Conservation (phyloP, 2,888 invertebrate species). For the Andrena bucephala region DNA sequence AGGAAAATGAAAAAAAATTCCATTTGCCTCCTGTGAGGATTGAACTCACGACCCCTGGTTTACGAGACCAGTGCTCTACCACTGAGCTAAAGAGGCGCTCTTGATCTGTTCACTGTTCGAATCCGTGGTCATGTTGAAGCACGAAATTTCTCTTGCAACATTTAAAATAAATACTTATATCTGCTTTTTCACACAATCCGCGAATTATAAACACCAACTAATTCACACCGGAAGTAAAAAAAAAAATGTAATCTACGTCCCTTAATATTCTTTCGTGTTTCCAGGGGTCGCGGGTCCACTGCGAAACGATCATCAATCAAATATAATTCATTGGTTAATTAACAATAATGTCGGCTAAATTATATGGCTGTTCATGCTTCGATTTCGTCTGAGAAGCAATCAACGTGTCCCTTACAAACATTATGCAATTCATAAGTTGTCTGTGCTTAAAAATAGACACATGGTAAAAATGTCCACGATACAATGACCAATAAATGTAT, state of each 20-base stretch:
- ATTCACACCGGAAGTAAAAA: neutral
- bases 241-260: neutral
- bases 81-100: constrained; percentile 90
- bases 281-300: constrained; percentile 56
- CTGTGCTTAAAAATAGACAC: constrained; percentile 6
- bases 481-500: neutral
- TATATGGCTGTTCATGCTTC: neutral
- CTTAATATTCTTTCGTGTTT: neutral
- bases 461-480: too few species aligned
- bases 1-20: constrained; percentile 53
- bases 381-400: neutral
- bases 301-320: constrained; percentile 15
- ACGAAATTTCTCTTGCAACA: neutral
- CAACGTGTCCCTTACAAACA: neutral
- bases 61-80: constrained; percentile 97
- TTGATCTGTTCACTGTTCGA: constrained; percentile 29
- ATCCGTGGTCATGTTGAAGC: constrained; percentile 1
- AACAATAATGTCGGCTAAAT: neutral
- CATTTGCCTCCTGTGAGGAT: constrained; percentile 93
- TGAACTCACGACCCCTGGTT: constrained; percentile 97
- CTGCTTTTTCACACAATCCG: neutral
- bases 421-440: neutral
- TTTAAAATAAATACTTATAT: neutral
- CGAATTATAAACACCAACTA: too few species aligned
- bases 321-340: neutral